phyloP scores from a whole-genome alignment of 2,888 invertebrate genomes.

The Caenorhabditis virilis region DNA sequence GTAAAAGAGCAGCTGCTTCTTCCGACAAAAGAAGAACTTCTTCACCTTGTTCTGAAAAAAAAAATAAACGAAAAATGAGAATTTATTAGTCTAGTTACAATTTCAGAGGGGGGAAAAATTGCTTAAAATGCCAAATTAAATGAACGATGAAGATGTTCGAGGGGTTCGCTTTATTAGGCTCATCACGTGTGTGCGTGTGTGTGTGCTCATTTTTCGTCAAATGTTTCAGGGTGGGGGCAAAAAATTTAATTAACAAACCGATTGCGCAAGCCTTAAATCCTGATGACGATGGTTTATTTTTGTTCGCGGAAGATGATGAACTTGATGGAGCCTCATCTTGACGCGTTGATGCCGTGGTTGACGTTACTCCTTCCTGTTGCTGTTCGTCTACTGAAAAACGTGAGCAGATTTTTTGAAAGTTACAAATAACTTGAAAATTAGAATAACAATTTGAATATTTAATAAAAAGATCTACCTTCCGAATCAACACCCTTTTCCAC shows the following conservation, averaged over 20 bases:
- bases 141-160: too few species aligned
- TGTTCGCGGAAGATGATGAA: background rate
- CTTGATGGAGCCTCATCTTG: background rate
- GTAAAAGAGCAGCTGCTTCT: conserved; percentile 31
- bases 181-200: too few species aligned
- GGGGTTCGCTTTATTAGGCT: too few species aligned
- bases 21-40: conserved; percentile 41
- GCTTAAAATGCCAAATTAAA: too few species aligned
- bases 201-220: background rate
- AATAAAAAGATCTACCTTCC: background rate
- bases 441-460: background rate
- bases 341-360: background rate
- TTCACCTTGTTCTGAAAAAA: conserved; percentile 32
- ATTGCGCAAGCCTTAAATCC: background rate
- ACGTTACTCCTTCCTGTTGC: background rate
- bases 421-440: background rate
- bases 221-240: background rate
- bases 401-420: background rate
- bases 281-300: background rate
- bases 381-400: background rate
- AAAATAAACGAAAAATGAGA: background rate
- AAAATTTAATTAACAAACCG: background rate
- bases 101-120: too few species aligned
- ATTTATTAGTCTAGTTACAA: background rate
- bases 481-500: conserved; percentile 7